Evolutionary conservation across 2,888 invertebrate species (phyloP).

Genomic region (Nomada hirtipes): DNA sequence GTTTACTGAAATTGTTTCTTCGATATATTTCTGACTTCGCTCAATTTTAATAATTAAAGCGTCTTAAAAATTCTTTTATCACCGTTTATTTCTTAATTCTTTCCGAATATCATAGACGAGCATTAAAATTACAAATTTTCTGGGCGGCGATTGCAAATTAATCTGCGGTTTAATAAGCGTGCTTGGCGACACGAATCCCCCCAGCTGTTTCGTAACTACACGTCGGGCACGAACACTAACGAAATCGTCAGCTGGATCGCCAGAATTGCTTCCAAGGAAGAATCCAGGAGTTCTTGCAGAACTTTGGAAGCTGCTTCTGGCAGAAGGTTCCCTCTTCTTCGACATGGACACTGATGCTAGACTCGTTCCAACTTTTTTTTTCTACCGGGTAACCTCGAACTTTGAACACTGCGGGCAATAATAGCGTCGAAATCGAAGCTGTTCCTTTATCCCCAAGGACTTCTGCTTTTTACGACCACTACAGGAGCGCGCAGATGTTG

Average conservation of each 20-base stretch:
- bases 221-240: conserved; percentile 7
- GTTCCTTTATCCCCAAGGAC: conserved; percentile 11
- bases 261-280: neutral
- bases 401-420: conserved; percentile 29
- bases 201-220: conserved; percentile 1
- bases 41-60: too few species aligned
- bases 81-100: too few species aligned
- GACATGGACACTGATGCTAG: conserved; percentile 15
- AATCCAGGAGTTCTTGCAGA: conserved; percentile 4
- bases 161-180: neutral
- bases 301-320: conserved; percentile 24
- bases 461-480: neutral
- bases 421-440: conserved; percentile 25
- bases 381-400: conserved; percentile 28
- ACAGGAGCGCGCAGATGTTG: conserved; percentile 11
- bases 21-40: too few species aligned
- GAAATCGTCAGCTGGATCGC: conserved; percentile 17
- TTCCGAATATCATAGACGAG: neutral
- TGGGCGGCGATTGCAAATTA: neutral
- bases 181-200: neutral
- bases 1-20: too few species aligned
- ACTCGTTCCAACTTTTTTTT: conserved; percentile 48
- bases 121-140: neutral
- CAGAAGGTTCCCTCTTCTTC: conserved; percentile 19
- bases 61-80: too few species aligned